phyloP scores from a whole-genome alignment of 2,888 invertebrate genomes.

The Parascotia fuliginaria region DNA sequence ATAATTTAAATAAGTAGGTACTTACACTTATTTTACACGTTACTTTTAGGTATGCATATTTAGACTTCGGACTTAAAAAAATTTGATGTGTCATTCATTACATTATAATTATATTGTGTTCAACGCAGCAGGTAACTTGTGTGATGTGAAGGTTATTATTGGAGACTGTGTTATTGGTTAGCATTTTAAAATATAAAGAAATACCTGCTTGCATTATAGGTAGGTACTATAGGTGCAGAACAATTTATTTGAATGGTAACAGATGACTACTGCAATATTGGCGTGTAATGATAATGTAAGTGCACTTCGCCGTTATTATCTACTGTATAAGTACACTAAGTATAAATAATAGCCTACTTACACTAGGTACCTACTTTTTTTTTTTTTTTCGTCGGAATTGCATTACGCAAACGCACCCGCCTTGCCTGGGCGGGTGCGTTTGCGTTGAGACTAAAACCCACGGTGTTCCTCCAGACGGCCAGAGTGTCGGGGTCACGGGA shows the following conservation, averaged over 20 bases:
- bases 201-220: neutral
- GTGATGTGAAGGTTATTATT: conserved; percentile 26
- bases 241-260: neutral
- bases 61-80: neutral
- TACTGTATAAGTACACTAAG: neutral
- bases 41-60: too few relatives aligned
- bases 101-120: neutral
- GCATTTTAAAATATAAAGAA: neutral
- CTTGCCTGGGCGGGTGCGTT: too few relatives aligned
- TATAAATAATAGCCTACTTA: neutral
- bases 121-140: conserved; percentile 7
- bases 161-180: too few relatives aligned
- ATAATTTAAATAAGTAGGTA: too few relatives aligned
- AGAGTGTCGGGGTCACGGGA: too few relatives aligned
- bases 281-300: neutral
- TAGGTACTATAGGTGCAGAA: too few relatives aligned
- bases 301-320: neutral
- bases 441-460: too few relatives aligned
- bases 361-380: too few relatives aligned
- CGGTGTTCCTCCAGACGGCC: too few relatives aligned
- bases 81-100: conserved; percentile 3
- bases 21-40: too few relatives aligned
- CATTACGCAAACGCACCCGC: too few relatives aligned
- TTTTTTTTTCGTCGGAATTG: too few relatives aligned
- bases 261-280: neutral